Evolutionary conservation across 2,113 vertebrate genomes (phyloP), one percentile per base, ranked within the genome.

Genomic region (Misgurnus anguillicaudatus): DNA sequence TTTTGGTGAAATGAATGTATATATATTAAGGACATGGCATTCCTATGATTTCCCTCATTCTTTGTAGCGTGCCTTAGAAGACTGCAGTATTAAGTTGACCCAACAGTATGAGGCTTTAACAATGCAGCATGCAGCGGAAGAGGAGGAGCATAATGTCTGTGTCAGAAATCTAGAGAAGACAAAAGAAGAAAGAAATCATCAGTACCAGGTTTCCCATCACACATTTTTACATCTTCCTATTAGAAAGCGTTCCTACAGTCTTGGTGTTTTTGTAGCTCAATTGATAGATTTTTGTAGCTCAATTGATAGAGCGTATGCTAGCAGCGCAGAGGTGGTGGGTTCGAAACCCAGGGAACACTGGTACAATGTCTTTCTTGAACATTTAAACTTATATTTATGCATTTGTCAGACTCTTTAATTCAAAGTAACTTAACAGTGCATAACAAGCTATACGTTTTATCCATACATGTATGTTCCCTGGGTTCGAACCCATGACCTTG

Each of bases 181-280:
- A 39, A 88, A 88, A 82, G 93, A 95, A 5, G 94, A 95, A 51
- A 92, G 92, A 69, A 92, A 92, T 86, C 93, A 91, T 80, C 94
- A 93, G 71, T 92, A 94, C 74, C 92, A 95, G 94, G 95, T 96
- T 57, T 19, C 57, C 6, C n/a, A 14, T 61, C 11, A 14, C 14
- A 9, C 4, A 17, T 48, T 3, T 13, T 53, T 36, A 6, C 42
- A 9, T n/a, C 1, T 16, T 45, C 8, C 5, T 13, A 8, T 16
- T 4, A 6, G 17, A 4, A 7, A 14, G 10, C 1, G n/a, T 38
- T 21, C 21, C 21, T 45, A 3, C 31, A 4, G 2, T 21, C 14
- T 31, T 31, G 24, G 24, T 31, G 24, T 3, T 31, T 31, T 31
- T 13, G 3, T 53, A 11, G 45, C 14, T 36, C 47, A 0, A 31